These are phyloP conservation scores for Lophius piscatorius DNA, from an alignment of 2,113 vertebrate species.

Conservation along the genomic window DNA sequence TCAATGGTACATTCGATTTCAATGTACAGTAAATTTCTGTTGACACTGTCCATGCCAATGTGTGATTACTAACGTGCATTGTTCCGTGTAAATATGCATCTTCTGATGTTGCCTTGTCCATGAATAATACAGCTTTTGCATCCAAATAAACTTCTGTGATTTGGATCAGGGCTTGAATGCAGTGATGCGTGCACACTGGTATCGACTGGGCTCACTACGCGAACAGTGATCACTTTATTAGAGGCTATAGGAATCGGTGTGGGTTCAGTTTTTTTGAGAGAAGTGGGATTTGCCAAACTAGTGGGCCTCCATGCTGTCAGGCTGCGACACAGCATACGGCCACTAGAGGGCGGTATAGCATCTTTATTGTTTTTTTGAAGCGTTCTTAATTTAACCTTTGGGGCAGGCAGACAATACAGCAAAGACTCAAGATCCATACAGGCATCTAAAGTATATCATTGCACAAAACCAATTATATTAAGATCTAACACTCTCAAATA, in stretches of 20 bases:
- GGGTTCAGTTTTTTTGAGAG: slow-evolving; percentile 28
- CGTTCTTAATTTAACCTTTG: no score
- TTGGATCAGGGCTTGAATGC: slow-evolving; percentile 70
- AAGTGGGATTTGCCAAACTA: slow-evolving; percentile 23
- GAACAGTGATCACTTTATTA: no score
- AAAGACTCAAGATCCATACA: no score
- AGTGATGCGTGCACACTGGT: slow-evolving; percentile 52
- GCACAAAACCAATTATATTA: no score
- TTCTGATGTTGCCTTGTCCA: slow-evolving; percentile 58
- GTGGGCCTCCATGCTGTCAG: no score
- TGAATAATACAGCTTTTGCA: slow-evolving; percentile 75
- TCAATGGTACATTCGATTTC: slow-evolving; percentile 50
- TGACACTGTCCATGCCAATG: slow-evolving; percentile 75
- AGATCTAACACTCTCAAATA: no score
- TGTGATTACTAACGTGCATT: slow-evolving; percentile 76
- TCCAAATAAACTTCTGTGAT: slow-evolving; percentile 78
- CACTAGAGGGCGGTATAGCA: slow-evolving; percentile 31
- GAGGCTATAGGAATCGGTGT: neutral
- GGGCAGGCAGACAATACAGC: no score
- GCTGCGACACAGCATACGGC: slow-evolving; percentile 3
- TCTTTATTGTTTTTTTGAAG: no score
- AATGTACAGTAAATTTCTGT: slow-evolving; percentile 72
- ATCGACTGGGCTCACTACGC: no score
- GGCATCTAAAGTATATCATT: no score
- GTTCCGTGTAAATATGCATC: slow-evolving; percentile 76